Percentiles rank a stretch among this genome's conserved stretches.
Conservation (phyloP, 2,888 invertebrate genomes). For the Chloromyia formosa region DNA sequence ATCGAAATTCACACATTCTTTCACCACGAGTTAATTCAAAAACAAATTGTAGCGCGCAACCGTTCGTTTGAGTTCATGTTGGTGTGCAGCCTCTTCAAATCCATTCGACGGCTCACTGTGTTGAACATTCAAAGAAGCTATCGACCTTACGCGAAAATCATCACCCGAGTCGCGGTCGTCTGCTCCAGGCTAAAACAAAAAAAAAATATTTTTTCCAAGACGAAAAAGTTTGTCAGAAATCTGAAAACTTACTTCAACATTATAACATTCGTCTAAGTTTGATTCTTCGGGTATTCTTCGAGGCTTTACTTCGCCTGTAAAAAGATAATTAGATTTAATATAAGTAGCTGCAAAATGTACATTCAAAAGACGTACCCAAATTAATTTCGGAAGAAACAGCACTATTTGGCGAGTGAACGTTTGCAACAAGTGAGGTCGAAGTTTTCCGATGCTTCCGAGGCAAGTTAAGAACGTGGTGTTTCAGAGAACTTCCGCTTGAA, state of each 20-base stretch:
- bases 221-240: not conserved
- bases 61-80: too few species aligned
- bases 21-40: too few species aligned
- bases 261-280: conserved; percentile 7
- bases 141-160: not conserved
- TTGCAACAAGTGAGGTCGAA: too few species aligned
- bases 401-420: too few species aligned
- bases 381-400: not conserved
- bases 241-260: conserved; percentile 1
- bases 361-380: not conserved
- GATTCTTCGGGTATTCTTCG: not conserved
- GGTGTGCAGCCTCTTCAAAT: too few species aligned
- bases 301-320: not conserved
- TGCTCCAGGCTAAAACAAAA: conserved; percentile 22
- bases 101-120: too few species aligned
- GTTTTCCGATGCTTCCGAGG: too few species aligned
- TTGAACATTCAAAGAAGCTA: too few species aligned
- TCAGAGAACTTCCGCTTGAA: not conserved
- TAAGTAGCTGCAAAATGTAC: too few species aligned
- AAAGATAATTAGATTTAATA: not conserved
- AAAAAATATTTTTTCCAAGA: not conserved
- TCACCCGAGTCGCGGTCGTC: conserved; percentile 28
- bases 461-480: too few species aligned
- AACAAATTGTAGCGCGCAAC: too few species aligned
- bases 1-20: too few species aligned